Conservation (phyloP, 1,140 invertebrate species). For the Cydia strobilella region DNA sequence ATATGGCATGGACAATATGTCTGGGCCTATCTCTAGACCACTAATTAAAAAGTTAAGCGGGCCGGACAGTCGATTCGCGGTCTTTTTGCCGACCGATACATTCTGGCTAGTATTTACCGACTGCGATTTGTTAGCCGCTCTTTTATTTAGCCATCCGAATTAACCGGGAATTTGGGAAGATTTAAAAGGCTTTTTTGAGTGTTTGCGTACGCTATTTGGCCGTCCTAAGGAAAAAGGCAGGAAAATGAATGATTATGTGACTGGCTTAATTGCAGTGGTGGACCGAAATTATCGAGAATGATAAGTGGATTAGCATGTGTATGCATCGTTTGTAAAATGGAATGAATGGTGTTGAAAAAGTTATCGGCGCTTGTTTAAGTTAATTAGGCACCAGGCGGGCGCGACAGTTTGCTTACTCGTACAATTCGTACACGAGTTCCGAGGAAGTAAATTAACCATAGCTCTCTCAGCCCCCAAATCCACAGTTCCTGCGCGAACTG, state of each 20-base stretch:
- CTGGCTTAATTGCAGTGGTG: neutral
- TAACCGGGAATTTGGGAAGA: conserved; percentile 9
- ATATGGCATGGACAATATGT: conserved; percentile 3
- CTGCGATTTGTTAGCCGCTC: conserved; percentile 14
- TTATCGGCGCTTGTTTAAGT: too few species aligned
- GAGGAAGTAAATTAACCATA: too few species aligned
- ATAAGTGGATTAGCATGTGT: neutral
- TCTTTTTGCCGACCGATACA: conserved; percentile 40
- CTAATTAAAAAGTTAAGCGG: conserved; percentile 56
- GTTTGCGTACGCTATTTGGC: neutral
- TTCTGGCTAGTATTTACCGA: conserved; percentile 20
- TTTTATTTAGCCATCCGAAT: conserved; percentile 8
- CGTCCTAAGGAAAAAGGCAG: neutral
- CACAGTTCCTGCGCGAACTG: neutral
- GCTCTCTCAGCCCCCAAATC: too few species aligned
- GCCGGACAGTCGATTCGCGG: conserved; percentile 45
- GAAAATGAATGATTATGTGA: neutral
- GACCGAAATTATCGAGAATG: neutral
- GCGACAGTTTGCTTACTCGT: too few species aligned
- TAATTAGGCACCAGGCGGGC: too few species aligned
- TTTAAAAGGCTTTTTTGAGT: conserved; percentile 11
- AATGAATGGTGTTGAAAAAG: too few species aligned
- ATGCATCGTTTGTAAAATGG: neutral
- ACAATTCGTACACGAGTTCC: too few species aligned
- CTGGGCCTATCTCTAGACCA: conserved; percentile 34